Evolutionary conservation across 2,888 invertebrate genomes (phyloP).

Genomic region (Agrotis puta): DNA sequence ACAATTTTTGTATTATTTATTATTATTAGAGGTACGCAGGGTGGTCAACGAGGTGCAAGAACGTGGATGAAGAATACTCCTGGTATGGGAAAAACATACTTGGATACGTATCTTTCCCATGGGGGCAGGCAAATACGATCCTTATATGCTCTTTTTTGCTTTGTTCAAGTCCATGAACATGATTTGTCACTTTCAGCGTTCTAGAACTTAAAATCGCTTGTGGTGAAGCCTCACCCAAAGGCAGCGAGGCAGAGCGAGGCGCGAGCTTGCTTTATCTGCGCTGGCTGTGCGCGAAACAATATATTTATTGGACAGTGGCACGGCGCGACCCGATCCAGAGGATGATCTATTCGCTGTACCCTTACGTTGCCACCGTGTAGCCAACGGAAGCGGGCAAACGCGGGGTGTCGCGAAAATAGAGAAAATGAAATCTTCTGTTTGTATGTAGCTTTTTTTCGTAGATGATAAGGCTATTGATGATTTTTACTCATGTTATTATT

Average conservation of each 20-base stretch:
- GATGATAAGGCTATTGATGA: not conserved
- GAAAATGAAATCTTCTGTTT: constrained; percentile 20
- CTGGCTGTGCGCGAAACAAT: constrained; percentile 90
- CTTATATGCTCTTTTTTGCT: no score
- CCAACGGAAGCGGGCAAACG: constrained; percentile 16
- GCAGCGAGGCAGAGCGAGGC: constrained; percentile 87
- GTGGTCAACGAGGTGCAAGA: no score
- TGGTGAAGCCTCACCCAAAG: constrained; percentile 68
- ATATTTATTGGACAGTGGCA: constrained; percentile 90
- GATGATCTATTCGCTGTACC: constrained; percentile 88
- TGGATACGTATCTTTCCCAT: no score
- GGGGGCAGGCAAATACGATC: no score
- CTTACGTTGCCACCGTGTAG: constrained; percentile 71
- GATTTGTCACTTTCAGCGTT: not conserved
- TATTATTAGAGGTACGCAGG: no score
- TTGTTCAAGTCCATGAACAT: no score
- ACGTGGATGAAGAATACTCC: no score
- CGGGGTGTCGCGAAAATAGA: constrained; percentile 14
- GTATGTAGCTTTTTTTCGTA: not conserved
- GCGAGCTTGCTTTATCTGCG: constrained; percentile 91
- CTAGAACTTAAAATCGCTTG: constrained; percentile 62
- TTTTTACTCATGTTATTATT: not conserved
- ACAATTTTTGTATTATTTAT: no score
- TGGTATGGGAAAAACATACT: no score
- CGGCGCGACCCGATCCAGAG: constrained; percentile 81